Conservation (phyloP, 35 echinoderm and acorn worm genomes). For the Heliocidaris erythrogramma region DNA sequence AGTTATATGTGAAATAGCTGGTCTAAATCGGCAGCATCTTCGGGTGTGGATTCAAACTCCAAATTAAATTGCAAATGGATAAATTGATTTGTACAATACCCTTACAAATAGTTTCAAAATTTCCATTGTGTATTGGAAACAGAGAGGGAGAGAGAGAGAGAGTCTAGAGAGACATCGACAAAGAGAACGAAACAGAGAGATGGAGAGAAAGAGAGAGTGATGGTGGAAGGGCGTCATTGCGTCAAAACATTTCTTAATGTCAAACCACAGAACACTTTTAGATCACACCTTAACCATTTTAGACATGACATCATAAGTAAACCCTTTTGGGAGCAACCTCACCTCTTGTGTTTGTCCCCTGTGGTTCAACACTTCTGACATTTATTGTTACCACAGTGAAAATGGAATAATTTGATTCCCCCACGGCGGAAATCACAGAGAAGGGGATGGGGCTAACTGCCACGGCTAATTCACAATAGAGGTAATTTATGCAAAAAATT, state of each 20-base stretch:
- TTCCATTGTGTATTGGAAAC: too few species aligned
- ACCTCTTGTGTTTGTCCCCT: not conserved
- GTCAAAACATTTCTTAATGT: not conserved
- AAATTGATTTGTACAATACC: too few species aligned
- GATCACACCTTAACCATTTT: not conserved
- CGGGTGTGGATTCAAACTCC: too few species aligned
- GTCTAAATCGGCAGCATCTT: too few species aligned
- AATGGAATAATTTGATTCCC: not conserved
- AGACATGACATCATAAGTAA: not conserved
- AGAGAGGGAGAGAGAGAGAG: not conserved
- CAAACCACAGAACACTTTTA: not conserved
- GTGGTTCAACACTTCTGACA: not conserved
- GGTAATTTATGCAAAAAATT: not conserved
- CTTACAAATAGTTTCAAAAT: too few species aligned
- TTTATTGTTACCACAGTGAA: not conserved
- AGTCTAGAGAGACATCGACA: not conserved
- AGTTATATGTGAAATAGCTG: too few species aligned
- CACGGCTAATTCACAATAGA: not conserved
- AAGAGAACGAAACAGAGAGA: not conserved
- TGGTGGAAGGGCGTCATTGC: not conserved
- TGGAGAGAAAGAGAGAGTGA: not conserved
- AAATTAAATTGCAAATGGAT: too few species aligned
- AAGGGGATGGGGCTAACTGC: not conserved
- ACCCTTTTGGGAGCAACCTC: not conserved
- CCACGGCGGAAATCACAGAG: not conserved